These are phyloP conservation scores for Sebastes alutus DNA, from an alignment of 2,797 vertebrate genomes.

Conservation along the genomic window DNA sequence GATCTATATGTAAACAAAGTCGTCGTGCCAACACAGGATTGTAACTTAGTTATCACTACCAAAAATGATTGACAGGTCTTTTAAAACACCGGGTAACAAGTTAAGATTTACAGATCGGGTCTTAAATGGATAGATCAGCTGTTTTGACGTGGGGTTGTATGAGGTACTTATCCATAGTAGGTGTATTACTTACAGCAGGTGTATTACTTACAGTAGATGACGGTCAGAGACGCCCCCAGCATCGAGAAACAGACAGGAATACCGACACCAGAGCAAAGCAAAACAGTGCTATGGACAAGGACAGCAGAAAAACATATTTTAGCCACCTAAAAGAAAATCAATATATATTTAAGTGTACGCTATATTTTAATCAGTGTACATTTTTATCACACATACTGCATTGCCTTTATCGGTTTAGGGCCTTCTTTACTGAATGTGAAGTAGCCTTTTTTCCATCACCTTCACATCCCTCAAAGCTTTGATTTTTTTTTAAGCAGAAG, in stretches of 20 bases:
- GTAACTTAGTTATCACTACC: background rate
- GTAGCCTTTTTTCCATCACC: background rate
- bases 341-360: too few relatives aligned
- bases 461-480: background rate
- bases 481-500: background rate
- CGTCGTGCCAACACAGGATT: background rate
- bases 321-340: too few relatives aligned
- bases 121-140: background rate
- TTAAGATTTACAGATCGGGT: background rate
- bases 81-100: too few relatives aligned
- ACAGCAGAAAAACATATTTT: too few relatives aligned
- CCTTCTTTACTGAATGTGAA: background rate
- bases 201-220: too few relatives aligned
- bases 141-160: too few relatives aligned
- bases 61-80: background rate
- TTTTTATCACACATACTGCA: background rate
- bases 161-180: too few relatives aligned
- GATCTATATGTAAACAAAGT: background rate
- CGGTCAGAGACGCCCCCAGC: too few relatives aligned
- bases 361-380: background rate
- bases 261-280: too few relatives aligned
- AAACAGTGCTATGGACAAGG: too few relatives aligned
- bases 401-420: background rate
- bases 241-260: too few relatives aligned
- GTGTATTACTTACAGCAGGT: too few relatives aligned